Conservation (phyloP, 2,888 invertebrate species). For the Panzeria rudis region DNA sequence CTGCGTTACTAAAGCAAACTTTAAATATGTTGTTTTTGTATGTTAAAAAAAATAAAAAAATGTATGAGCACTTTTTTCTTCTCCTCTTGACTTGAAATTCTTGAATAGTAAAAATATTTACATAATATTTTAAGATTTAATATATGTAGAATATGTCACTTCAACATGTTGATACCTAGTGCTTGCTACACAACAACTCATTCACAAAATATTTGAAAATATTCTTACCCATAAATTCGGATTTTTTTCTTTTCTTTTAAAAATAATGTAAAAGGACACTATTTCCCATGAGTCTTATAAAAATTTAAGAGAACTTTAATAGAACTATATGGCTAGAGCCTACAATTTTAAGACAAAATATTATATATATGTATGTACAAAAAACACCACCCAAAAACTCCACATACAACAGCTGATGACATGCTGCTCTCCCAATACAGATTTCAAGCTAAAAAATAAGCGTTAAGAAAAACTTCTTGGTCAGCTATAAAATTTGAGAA, state of each 20-base stretch:
- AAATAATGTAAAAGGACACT: too few relatives aligned
- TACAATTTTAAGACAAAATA: conserved; percentile 29
- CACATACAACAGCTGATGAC: conserved; percentile 50
- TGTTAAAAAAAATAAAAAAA: too few relatives aligned
- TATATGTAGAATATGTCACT: background rate
- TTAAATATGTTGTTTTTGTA: too few relatives aligned
- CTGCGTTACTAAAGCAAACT: too few relatives aligned
- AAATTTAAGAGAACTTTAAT: background rate
- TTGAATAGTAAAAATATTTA: too few relatives aligned
- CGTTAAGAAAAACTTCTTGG: conserved; percentile 20
- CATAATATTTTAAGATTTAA: too few relatives aligned
- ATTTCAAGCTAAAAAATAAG: background rate
- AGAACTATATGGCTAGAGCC: conserved; percentile 63
- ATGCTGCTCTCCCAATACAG: background rate
- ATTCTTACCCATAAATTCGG: too few relatives aligned
- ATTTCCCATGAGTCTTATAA: too few relatives aligned
- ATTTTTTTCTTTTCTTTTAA: too few relatives aligned
- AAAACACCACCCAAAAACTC: conserved; percentile 38
- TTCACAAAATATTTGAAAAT: conserved; percentile 28
- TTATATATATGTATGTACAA: conserved; percentile 33
- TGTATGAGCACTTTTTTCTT: too few relatives aligned
- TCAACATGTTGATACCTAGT: background rate
- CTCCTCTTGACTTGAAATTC: too few relatives aligned
- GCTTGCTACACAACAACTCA: background rate
- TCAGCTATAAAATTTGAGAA: conserved; percentile 48